These are phyloP conservation scores for Nycticryphes semicollaris DNA, from an alignment of 2,113 vertebrate species.

Conservation along the genomic window DNA sequence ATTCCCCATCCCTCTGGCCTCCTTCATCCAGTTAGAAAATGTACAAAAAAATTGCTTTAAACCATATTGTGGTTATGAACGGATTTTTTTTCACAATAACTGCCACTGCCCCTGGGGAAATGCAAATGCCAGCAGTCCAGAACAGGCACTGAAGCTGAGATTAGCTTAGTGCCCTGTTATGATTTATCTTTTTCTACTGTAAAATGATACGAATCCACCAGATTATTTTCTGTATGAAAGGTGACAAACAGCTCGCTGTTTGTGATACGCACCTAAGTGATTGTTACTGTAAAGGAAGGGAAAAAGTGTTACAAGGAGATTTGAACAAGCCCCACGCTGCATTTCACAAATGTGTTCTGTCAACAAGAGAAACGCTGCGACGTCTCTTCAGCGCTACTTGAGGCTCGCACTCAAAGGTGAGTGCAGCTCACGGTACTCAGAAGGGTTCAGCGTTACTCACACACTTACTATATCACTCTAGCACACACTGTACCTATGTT, in stretches of 20 bases:
- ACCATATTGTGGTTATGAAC: not conserved
- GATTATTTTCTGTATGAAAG: not conserved
- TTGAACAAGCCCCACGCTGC: not conserved
- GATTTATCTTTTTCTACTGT: not conserved
- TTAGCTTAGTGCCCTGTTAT: not conserved
- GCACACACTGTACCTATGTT: not conserved
- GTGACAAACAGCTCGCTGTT: not conserved
- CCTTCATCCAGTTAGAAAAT: not conserved
- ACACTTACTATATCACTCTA: not conserved
- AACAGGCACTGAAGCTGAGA: constrained; percentile 5
- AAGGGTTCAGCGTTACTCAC: not conserved
- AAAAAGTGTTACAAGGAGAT: not conserved
- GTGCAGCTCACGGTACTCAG: not conserved
- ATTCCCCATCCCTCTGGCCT: not conserved
- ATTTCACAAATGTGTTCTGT: not conserved
- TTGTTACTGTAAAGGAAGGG: not conserved
- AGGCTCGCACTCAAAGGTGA: not conserved
- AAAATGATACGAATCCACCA: not conserved
- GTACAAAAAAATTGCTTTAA: not conserved
- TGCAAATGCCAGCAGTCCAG: not conserved
- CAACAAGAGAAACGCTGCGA: not conserved
- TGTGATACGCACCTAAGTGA: not conserved
- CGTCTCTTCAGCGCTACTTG: not conserved
- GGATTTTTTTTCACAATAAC: not conserved
- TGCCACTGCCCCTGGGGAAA: not conserved